A percentile compares a stretch with the other conserved stretches of the same genome.
Evolutionary conservation across 2,797 vertebrate genomes (phyloP).

Genomic region (Chelonia mydas): DNA sequence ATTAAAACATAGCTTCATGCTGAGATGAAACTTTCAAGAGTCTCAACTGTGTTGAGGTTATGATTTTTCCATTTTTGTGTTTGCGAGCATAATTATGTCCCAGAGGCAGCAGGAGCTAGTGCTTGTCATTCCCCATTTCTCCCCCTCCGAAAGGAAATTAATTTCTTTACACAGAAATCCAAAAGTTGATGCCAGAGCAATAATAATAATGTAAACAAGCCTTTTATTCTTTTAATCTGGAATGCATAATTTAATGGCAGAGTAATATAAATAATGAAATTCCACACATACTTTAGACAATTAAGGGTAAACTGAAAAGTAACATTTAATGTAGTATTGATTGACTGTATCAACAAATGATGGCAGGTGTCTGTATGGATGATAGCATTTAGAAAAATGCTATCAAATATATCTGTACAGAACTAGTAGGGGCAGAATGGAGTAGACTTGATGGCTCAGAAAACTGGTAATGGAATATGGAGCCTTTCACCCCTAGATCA

Average conservation of each 20-base stretch:
- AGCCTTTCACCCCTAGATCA: constrained; percentile 41
- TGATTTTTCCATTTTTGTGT: constrained; percentile 72
- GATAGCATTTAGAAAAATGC: constrained; percentile 65
- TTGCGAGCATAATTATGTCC: constrained; percentile 74
- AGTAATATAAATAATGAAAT: constrained; percentile 75
- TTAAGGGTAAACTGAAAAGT: constrained; percentile 70
- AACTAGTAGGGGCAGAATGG: constrained; percentile 25
- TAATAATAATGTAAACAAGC: constrained; percentile 73
- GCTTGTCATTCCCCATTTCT: constrained; percentile 70
- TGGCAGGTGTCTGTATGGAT: constrained; percentile 61
- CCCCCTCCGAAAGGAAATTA: constrained; percentile 38
- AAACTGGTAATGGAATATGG: constrained; percentile 48
- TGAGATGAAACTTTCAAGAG: constrained; percentile 79
- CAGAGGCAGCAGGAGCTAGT: constrained; percentile 72
- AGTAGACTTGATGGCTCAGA: constrained; percentile 54
- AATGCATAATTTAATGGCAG: constrained; percentile 70
- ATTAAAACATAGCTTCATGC: constrained; percentile 79
- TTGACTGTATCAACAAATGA: constrained; percentile 62
- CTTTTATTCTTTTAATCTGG: constrained; percentile 65
- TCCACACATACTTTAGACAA: constrained; percentile 69
- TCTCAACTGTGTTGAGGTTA: constrained; percentile 72
- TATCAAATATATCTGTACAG: constrained; percentile 65
- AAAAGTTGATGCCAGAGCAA: constrained; percentile 70
- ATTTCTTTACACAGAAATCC: constrained; percentile 74
- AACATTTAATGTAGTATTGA: constrained; percentile 77